phyloP scores from a whole-genome alignment of 2,888 invertebrate species.

The Oscheius myriophilus region DNA sequence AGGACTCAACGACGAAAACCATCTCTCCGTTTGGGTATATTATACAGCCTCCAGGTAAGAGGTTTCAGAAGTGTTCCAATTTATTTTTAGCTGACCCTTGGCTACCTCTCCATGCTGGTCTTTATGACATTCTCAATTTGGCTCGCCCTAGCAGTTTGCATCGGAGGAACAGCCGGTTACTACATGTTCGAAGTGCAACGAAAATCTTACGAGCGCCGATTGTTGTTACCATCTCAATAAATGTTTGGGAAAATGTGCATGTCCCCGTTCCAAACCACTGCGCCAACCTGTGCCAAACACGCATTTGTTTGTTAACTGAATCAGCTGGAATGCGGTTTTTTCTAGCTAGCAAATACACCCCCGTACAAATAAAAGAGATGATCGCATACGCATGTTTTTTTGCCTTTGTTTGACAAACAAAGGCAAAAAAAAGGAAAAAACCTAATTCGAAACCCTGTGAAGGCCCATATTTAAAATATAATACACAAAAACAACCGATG shows the following conservation, averaged over 20 bases:
- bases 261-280: too few species aligned
- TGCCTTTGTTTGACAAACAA: too few species aligned
- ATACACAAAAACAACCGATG: too few species aligned
- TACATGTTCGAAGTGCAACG: slow-evolving; percentile 19
- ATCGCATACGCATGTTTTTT: too few species aligned
- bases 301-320: slow-evolving; percentile 5
- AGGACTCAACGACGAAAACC: slow-evolving; percentile 3
- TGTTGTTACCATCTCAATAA: neutral
- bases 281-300: neutral
- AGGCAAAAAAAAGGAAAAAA: too few species aligned
- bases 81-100: slow-evolving; percentile 6
- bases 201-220: neutral
- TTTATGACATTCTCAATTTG: slow-evolving; percentile 25
- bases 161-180: slow-evolving; percentile 23
- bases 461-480: too few species aligned
- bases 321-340: too few species aligned
- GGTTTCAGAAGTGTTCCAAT: neutral
- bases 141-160: slow-evolving; percentile 17
- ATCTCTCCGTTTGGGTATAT: neutral
- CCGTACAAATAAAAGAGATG: too few species aligned
- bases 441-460: too few species aligned
- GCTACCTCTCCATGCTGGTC: slow-evolving; percentile 16
- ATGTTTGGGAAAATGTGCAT: too few species aligned
- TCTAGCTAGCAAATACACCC: too few species aligned
- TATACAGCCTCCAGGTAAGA: slow-evolving; percentile 14